Evolutionary conservation across 2,888 invertebrate species (phyloP).

Genomic region (Trichopria drosophilae): DNA sequence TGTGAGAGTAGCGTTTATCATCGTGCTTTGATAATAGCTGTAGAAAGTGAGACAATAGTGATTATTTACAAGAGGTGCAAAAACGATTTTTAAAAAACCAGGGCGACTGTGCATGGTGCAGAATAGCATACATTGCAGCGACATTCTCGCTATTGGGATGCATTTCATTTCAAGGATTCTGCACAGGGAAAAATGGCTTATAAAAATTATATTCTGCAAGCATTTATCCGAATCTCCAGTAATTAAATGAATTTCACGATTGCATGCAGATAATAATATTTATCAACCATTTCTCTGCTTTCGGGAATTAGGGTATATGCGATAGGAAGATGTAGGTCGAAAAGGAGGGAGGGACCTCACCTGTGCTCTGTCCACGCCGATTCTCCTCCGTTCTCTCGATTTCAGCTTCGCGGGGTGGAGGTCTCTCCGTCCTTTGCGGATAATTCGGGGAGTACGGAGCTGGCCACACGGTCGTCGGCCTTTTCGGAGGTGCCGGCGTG

Average conservation of each 20-base stretch:
- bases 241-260: not conserved
- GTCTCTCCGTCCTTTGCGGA: constrained; percentile 55
- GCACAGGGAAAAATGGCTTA: too few relatives aligned
- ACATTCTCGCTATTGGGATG: not conserved
- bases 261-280: not conserved
- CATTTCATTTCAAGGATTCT: too few relatives aligned
- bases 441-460: constrained; percentile 53
- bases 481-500: constrained; percentile 50
- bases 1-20: too few relatives aligned
- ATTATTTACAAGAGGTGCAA: not conserved
- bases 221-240: too few relatives aligned
- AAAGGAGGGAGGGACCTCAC: constrained; percentile 43
- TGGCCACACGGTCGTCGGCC: constrained; percentile 55
- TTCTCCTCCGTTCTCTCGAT: constrained; percentile 53
- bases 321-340: constrained; percentile 13
- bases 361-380: constrained; percentile 51
- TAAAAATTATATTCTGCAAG: too few relatives aligned
- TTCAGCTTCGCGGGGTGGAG: constrained; percentile 52
- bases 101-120: constrained; percentile 53
- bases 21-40: too few relatives aligned
- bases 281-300: constrained; percentile 20
- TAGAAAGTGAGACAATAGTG: too few relatives aligned
- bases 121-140: constrained; percentile 45
- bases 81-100: constrained; percentile 17
- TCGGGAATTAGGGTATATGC: constrained; percentile 15